Evolutionary conservation across 1,140 invertebrate species (phyloP).

Genomic region (Nautilus pompilius): DNA sequence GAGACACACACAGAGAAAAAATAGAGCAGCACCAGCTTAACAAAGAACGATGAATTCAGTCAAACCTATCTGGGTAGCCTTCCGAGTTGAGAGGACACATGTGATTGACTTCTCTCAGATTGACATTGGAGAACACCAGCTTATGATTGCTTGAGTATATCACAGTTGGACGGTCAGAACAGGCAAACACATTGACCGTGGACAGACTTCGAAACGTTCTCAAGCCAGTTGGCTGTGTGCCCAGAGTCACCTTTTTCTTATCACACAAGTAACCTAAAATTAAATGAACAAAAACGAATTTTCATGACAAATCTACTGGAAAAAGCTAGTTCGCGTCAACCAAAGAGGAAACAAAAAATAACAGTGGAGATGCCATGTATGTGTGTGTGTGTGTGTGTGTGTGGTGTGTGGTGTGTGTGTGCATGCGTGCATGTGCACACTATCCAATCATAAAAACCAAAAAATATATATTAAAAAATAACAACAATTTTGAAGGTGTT

Average conservation of each 20-base stretch:
- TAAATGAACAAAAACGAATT: background rate
- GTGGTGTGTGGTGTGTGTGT: too few relatives aligned
- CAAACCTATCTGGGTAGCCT: conserved; percentile 83
- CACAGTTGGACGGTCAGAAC: conserved; percentile 95
- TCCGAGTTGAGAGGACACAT: conserved; percentile 96
- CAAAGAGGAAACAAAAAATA: too few relatives aligned
- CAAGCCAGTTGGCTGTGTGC: conserved; percentile 94
- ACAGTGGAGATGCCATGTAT: too few relatives aligned
- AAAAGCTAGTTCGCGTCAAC: too few relatives aligned
- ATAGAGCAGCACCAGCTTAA: too few relatives aligned
- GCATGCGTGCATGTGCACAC: too few relatives aligned
- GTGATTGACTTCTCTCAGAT: conserved; percentile 95
- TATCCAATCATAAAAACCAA: too few relatives aligned
- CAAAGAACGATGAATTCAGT: too few relatives aligned
- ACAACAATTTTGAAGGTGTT: too few relatives aligned
- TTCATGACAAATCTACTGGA: background rate
- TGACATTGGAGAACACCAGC: conserved; percentile 98
- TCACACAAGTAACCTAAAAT: conserved; percentile 41
- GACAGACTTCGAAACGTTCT: conserved; percentile 86
- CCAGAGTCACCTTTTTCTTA: conserved; percentile 74
- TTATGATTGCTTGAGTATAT: conserved; percentile 99
- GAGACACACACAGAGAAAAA: too few relatives aligned
- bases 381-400: too few relatives aligned
- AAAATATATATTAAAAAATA: too few relatives aligned
- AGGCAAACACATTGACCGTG: conserved; percentile 97